Conservation (phyloP, 2,797 vertebrate species). For the Pseudomugil gertrudae region DNA sequence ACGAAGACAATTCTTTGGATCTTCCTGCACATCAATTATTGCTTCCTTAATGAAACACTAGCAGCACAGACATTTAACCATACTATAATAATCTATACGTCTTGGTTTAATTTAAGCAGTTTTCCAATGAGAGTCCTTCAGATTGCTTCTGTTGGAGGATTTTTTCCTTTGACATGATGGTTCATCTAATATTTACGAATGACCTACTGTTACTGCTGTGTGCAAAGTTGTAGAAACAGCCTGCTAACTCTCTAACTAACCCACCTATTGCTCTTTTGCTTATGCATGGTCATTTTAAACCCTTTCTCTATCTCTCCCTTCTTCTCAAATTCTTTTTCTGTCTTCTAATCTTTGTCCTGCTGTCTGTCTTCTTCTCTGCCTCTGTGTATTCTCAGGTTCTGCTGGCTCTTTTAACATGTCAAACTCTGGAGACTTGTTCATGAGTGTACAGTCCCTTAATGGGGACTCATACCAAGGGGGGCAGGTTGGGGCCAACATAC, state of each 20-base stretch:
- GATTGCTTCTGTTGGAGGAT: constrained; percentile 35
- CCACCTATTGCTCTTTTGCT: constrained; percentile 69
- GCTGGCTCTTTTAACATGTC: constrained; percentile 99
- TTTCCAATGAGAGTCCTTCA: constrained; percentile 67
- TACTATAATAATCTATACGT: constrained; percentile 74
- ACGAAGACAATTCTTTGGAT: constrained; percentile 82
- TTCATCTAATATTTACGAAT: constrained; percentile 34
- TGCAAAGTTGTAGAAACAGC: constrained; percentile 37
- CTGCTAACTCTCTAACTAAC: constrained; percentile 68
- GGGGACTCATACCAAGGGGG: constrained; percentile 99
- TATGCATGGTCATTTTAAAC: constrained; percentile 80
- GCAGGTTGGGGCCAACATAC: constrained; percentile 99
- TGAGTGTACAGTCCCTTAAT: constrained; percentile 99
- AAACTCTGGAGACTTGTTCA: constrained; percentile 99
- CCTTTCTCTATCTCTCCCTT: constrained; percentile 68
- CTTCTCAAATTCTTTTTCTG: constrained; percentile 32
- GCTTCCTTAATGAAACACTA: constrained; percentile 84
- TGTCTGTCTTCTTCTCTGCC: constrained; percentile 69
- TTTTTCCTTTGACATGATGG: constrained; percentile 44
- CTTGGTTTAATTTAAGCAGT: constrained; percentile 65
- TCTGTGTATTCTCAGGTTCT: constrained; percentile 97
- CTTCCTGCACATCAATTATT: constrained; percentile 85
- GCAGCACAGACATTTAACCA: constrained; percentile 71
- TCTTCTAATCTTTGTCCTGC: constrained; percentile 41
- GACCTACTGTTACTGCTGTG: constrained; percentile 10